Base-by-base conservation (phyloP, 2,888 invertebrate genomes). In the Eilema depressum region DNA sequence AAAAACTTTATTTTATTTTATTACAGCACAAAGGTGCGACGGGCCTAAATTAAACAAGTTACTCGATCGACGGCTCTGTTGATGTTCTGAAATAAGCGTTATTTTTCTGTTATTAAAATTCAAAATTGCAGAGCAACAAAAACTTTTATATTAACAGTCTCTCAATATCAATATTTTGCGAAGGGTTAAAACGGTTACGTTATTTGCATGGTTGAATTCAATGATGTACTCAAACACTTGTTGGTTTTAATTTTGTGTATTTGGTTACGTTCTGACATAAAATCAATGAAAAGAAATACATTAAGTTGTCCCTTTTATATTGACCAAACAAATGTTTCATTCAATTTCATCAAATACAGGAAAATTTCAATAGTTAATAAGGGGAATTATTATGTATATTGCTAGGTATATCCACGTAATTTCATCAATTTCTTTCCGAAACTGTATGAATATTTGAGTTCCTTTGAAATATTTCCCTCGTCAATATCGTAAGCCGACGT, bases 11-110 rank as follows among this genome's bases (percentile, higher is more conserved):
- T 88, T 87, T 87, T 86, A 87, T 88, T 89, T 88, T 86, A 87
- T 87, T 85, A 88, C 80, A 79, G 79, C 87, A 88, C 88, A 91
- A 89, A 91, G 91, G 91, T 89, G 86, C 85, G 83, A 84, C 80
- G 84, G 81, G 86, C 78, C 85, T 78, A 88, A 90, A 90, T 90
- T 90, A 91, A 90, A 91, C 88, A 89, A 87, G 86, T 86, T 85
- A 80, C 73, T 69, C 81, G 72, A 79, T 81, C 73, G 79, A 77
- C 80, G 74, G 73, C 61, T 65, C 60, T 72, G 71, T 70, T 77
- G 77, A 74, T 78, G 77, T 75, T 68, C 73, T 59, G 86, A 83
- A 82, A 70, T 77, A 79, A 83, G 85, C 87, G 84, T 84, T 88
- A 83, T 73, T 68, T 59, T 64, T 66, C 17, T 68, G 65, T 53